Conservation (phyloP, 2,113 vertebrate species). For the Grammatotria lemairii region DNA sequence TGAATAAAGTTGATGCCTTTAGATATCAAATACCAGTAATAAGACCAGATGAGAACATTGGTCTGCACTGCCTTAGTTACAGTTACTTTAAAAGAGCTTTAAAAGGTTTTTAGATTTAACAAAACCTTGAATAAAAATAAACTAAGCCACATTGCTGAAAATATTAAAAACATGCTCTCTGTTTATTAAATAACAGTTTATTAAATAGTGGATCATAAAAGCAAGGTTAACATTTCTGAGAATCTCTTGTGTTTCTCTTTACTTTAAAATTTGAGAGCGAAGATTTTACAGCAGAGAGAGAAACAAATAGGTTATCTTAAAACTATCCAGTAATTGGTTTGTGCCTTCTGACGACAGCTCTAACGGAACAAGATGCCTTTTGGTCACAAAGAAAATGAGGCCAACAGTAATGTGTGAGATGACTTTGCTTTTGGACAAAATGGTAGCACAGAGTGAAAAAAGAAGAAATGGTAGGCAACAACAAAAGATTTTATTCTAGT, state of each 20-base stretch:
- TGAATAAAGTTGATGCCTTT: not conserved
- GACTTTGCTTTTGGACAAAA: not conserved
- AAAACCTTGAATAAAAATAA: not conserved
- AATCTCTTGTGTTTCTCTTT: not conserved
- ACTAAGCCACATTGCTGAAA: not conserved
- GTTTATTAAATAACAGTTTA: not conserved
- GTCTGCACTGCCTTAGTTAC: not conserved
- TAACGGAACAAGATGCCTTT: not conserved
- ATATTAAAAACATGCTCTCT: not conserved
- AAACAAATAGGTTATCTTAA: not conserved
- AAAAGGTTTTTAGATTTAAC: not conserved
- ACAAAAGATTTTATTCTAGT: not conserved
- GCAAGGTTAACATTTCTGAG: not conserved
- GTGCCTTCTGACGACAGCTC: not conserved
- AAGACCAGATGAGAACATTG: not conserved
- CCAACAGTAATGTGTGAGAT: not conserved
- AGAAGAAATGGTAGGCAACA: not conserved
- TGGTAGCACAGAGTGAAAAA: not conserved
- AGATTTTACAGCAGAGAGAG: not conserved
- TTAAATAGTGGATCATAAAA: not conserved
- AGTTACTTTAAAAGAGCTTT: not conserved
- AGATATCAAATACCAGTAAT: not conserved
- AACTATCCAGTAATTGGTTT: not conserved
- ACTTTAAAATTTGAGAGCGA: not conserved
- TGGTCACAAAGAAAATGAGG: not conserved